Percentiles rank a stretch among this genome's conserved stretches.
These are phyloP conservation scores for Eulithis prunata DNA, from an alignment of 2,888 invertebrate genomes.

Conservation along the genomic window DNA sequence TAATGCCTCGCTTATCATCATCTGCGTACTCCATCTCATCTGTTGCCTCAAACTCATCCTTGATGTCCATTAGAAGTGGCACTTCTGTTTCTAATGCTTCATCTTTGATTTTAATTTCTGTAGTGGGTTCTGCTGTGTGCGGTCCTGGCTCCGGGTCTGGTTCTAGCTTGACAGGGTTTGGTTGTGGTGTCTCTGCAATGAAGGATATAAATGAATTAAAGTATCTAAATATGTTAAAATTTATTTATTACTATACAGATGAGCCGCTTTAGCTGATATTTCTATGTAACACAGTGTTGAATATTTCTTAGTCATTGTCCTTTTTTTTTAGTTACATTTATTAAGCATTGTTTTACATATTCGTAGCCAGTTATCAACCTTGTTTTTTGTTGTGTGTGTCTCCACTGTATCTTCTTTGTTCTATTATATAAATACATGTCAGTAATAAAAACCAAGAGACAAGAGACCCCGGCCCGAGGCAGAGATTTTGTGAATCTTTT, in stretches of 20 bases:
- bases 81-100: constrained; percentile 32
- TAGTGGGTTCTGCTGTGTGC: constrained; percentile 10
- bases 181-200: constrained; percentile 20
- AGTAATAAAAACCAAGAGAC: too few relatives aligned
- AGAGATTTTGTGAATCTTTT: too few relatives aligned
- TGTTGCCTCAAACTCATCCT: constrained; percentile 32
- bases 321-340: too few relatives aligned
- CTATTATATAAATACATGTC: too few relatives aligned
- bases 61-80: constrained; percentile 17
- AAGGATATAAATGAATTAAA: neutral
- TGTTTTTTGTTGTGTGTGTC: too few relatives aligned
- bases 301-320: too few relatives aligned
- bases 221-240: neutral
- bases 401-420: too few relatives aligned
- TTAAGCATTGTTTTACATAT: too few relatives aligned
- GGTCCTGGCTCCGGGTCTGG: constrained; percentile 12
- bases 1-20: constrained; percentile 57
- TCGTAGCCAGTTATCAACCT: too few relatives aligned
- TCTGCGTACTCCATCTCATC: constrained; percentile 35
- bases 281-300: too few relatives aligned
- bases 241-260: too few relatives aligned
- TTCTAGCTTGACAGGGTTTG: constrained; percentile 19
- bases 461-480: too few relatives aligned
- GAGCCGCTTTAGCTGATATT: neutral
- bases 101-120: constrained; percentile 22